A percentile compares a stretch with the other conserved stretches of the same genome.
Evolutionary conservation across 2,113 vertebrate genomes (phyloP).

Genomic region (Scatophagus argus): DNA sequence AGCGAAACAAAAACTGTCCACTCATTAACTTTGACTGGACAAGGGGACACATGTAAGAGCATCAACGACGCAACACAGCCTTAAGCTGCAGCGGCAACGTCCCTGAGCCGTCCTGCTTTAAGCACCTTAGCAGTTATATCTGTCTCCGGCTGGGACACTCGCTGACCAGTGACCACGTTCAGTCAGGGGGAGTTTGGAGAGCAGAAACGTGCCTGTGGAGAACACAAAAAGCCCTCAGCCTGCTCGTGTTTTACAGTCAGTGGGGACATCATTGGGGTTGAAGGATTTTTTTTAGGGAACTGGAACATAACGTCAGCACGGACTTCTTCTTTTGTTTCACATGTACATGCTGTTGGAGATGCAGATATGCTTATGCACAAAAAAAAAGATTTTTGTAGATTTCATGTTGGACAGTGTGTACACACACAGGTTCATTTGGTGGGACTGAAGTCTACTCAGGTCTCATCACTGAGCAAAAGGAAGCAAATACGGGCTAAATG

Average conservation of each 20-base stretch:
- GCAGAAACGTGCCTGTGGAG: not conserved
- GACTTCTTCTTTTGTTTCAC: conserved; percentile 24
- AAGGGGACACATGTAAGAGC: not conserved
- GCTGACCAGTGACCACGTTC: not conserved
- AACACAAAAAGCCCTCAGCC: not conserved
- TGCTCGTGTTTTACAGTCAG: not conserved
- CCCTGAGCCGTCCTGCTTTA: conserved; percentile 5
- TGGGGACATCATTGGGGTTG: not conserved
- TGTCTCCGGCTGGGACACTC: not conserved
- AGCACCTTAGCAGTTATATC: conserved; percentile 44
- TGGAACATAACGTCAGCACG: conserved; percentile 11
- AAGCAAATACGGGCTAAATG: not conserved
- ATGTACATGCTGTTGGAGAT: not conserved
- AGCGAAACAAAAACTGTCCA: not conserved
- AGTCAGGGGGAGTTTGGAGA: not conserved
- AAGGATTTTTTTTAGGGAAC: conserved; percentile 44
- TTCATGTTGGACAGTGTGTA: not conserved
- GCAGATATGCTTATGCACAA: not conserved
- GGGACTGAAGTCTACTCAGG: not conserved
- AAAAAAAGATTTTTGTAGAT: not conserved
- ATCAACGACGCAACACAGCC: not conserved
- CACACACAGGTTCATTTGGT: conserved; percentile 3
- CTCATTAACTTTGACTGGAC: not conserved
- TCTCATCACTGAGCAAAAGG: not conserved
- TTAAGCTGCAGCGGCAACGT: not conserved